A percentile compares a stretch with the other conserved stretches of the same genome.
phyloP scores from a whole-genome alignment of 2,888 invertebrate species.

The Melanotus villosus region DNA sequence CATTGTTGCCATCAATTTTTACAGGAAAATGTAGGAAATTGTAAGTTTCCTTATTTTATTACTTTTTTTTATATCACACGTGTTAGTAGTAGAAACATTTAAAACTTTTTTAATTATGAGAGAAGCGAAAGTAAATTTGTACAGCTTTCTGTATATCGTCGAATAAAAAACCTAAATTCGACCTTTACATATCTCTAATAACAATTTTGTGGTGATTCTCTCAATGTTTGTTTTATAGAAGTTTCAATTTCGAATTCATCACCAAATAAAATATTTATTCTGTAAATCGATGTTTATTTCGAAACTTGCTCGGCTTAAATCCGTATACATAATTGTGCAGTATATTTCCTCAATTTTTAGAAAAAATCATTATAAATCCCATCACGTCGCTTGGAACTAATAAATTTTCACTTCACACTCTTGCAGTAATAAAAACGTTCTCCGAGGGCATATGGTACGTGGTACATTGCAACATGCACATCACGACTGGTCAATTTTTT shows the following conservation, averaged over 20 bases:
- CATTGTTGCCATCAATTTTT: too few relatives aligned
- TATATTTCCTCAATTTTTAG: not conserved
- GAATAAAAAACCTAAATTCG: too few relatives aligned
- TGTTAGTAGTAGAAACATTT: too few relatives aligned
- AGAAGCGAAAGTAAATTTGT: too few relatives aligned
- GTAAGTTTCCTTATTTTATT: too few relatives aligned
- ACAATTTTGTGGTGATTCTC: slow-evolving; percentile 9
- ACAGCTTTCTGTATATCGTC: too few relatives aligned
- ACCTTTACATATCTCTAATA: not conserved
- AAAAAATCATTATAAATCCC: slow-evolving; percentile 56
- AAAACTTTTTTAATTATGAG: too few relatives aligned
- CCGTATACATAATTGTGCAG: not conserved
- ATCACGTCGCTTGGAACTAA: slow-evolving; percentile 63
- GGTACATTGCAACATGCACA: slow-evolving; percentile 54
- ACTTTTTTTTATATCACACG: too few relatives aligned
- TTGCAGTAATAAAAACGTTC: slow-evolving; percentile 62
- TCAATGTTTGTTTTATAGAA: slow-evolving; percentile 19
- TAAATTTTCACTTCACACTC: slow-evolving; percentile 65
- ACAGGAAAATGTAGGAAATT: too few relatives aligned
- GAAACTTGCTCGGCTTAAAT: slow-evolving; percentile 6
- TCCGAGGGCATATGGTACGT: slow-evolving; percentile 56
- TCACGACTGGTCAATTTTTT: slow-evolving; percentile 54
- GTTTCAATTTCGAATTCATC: slow-evolving; percentile 25
- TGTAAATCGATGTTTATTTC: slow-evolving; percentile 16
- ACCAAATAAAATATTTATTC: slow-evolving; percentile 19